Percentiles rank a stretch among this genome's conserved stretches.
phyloP scores from a whole-genome alignment of 2,113 vertebrate genomes.

The Poeciliopsis retropinna region DNA sequence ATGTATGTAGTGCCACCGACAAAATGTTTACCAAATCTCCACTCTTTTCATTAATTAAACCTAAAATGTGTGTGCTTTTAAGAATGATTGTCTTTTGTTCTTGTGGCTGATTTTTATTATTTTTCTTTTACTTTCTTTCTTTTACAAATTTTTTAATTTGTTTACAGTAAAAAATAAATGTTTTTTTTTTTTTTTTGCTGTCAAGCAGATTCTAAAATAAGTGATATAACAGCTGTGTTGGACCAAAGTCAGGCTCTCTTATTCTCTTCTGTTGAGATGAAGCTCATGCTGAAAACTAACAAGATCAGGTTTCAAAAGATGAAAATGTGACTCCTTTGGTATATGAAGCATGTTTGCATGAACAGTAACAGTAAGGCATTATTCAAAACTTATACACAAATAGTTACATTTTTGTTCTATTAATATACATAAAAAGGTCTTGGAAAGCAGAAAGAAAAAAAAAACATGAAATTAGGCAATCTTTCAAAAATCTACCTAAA shows the following conservation, averaged over 20 bases:
- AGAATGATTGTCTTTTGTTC: constrained; percentile 27
- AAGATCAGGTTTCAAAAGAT: too few relatives aligned
- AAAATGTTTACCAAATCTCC: constrained; percentile 83
- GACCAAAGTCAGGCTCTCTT: too few relatives aligned
- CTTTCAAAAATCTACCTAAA: not conserved
- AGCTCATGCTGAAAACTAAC: too few relatives aligned
- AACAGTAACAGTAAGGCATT: not conserved
- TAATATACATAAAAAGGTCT: not conserved
- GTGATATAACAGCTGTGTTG: too few relatives aligned
- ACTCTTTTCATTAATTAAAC: constrained; percentile 85
- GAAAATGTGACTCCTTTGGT: not conserved
- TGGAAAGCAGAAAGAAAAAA: not conserved
- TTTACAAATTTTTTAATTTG: too few relatives aligned
- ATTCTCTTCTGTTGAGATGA: too few relatives aligned
- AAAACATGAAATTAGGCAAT: not conserved
- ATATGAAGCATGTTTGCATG: not conserved
- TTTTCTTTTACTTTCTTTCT: too few relatives aligned
- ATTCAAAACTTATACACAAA: not conserved
- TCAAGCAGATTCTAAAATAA: too few relatives aligned
- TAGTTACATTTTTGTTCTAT: too few relatives aligned
- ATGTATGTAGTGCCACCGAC: constrained; percentile 84
- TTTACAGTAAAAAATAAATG: too few relatives aligned
- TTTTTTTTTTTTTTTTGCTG: too few relatives aligned
- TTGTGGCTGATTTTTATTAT: not conserved
- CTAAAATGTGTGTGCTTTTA: constrained; percentile 83